These are phyloP conservation scores for Lepidostoma basale DNA, from an alignment of 1,140 invertebrate genomes.

Conservation along the genomic window DNA sequence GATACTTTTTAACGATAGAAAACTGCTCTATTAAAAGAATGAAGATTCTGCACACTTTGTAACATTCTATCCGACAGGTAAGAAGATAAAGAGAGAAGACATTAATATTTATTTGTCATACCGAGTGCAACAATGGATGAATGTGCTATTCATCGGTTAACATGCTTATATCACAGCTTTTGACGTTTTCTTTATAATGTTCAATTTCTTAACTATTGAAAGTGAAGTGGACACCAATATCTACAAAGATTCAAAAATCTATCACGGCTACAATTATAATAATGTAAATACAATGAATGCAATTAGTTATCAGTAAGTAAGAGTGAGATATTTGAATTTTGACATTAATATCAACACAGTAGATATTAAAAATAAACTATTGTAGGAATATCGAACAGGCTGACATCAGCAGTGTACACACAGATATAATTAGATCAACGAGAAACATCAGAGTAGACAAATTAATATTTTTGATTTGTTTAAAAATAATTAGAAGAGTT, in stretches of 20 bases:
- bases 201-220: conserved; percentile 45
- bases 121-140: conserved; percentile 6
- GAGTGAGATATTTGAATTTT: too few relatives aligned
- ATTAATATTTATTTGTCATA: conserved; percentile 16
- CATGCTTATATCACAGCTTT: conserved; percentile 47
- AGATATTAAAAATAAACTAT: too few relatives aligned
- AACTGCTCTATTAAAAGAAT: too few relatives aligned
- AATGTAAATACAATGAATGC: neutral
- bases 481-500: neutral
- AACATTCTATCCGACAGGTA: conserved; percentile 12
- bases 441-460: too few relatives aligned
- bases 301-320: too few relatives aligned
- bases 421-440: too few relatives aligned
- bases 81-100: conserved; percentile 11
- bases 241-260: conserved; percentile 36
- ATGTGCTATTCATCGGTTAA: conserved; percentile 34
- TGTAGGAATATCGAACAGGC: too few relatives aligned
- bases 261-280: neutral
- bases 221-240: conserved; percentile 45
- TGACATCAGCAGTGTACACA: too few relatives aligned
- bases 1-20: too few relatives aligned
- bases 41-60: conserved; percentile 16
- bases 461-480: too few relatives aligned
- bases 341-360: conserved; percentile 15
- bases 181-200: conserved; percentile 45